phyloP scores from a whole-genome alignment of 2,113 vertebrate genomes.

The Montifringilla adamsi region DNA sequence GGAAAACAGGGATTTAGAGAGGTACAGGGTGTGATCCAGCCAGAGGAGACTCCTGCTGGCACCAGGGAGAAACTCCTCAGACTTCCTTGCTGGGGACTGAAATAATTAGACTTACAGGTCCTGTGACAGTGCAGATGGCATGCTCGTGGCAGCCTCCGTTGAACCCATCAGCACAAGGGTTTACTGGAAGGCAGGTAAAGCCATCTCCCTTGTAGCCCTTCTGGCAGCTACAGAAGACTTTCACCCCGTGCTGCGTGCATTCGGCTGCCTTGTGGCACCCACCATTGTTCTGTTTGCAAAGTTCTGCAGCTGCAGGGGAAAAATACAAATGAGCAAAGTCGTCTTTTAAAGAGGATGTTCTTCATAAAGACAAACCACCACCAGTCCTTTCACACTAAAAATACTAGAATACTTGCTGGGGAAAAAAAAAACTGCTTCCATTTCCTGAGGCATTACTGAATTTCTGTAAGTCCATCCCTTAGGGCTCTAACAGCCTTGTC shows the following conservation, averaged over 20 bases:
- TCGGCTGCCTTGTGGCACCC: constrained; percentile 81
- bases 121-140: constrained; percentile 84
- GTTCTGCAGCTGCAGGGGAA: constrained; percentile 73
- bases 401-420: neutral
- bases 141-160: constrained; percentile 91
- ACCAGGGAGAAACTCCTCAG: neutral
- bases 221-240: constrained; percentile 83
- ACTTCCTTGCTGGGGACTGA: neutral
- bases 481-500: neutral
- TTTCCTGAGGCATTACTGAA: neutral
- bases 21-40: neutral
- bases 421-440: fast-evolving
- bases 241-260: constrained; percentile 79
- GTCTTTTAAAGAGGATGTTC: neutral
- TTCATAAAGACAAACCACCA: neutral
- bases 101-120: constrained; percentile 77
- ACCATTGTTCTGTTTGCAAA: constrained; percentile 85
- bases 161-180: constrained; percentile 78
- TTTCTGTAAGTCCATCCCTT: neutral
- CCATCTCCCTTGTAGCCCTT: constrained; percentile 87
- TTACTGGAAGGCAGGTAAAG: constrained; percentile 76
- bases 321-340: neutral
- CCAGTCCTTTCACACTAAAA: neutral
- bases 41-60: neutral
- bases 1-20: neutral